These are phyloP conservation scores for Anguilla japonica DNA, from an alignment of 2,113 vertebrate genomes.

Conservation along the genomic window DNA sequence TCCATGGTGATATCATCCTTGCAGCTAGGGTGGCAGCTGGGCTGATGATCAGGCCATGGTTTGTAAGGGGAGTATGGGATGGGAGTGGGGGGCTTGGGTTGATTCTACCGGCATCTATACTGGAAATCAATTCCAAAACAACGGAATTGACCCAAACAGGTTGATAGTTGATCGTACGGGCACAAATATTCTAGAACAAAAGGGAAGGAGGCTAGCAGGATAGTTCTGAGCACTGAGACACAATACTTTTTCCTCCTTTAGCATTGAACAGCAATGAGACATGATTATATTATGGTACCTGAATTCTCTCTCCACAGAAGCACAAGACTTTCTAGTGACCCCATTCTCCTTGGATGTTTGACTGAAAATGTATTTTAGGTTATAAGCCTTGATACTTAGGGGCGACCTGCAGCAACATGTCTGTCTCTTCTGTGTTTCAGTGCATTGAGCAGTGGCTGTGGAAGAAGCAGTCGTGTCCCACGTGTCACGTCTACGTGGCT, in stretches of 20 bases:
- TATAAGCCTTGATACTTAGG: background rate
- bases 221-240: background rate
- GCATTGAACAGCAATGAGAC: background rate
- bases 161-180: background rate
- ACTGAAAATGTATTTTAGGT: too few relatives aligned
- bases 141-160: background rate
- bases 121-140: slow-evolving; percentile 35
- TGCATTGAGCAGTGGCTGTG: slow-evolving; percentile 61
- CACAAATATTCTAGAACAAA: too few relatives aligned
- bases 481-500: slow-evolving; percentile 41
- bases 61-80: too few relatives aligned
- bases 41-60: too few relatives aligned
- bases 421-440: slow-evolving; percentile 40
- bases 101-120: slow-evolving; percentile 20
- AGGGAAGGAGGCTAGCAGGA: background rate
- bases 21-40: too few relatives aligned
- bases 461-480: slow-evolving; percentile 54
- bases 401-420: background rate
- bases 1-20: too few relatives aligned
- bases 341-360: too few relatives aligned
- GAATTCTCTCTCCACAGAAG: too few relatives aligned
- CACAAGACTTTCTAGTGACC: too few relatives aligned
- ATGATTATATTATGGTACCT: background rate
- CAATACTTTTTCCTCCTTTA: background rate
- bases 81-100: too few relatives aligned